Conservation (phyloP, 2,113 vertebrate species). For the Nibea albiflora region DNA sequence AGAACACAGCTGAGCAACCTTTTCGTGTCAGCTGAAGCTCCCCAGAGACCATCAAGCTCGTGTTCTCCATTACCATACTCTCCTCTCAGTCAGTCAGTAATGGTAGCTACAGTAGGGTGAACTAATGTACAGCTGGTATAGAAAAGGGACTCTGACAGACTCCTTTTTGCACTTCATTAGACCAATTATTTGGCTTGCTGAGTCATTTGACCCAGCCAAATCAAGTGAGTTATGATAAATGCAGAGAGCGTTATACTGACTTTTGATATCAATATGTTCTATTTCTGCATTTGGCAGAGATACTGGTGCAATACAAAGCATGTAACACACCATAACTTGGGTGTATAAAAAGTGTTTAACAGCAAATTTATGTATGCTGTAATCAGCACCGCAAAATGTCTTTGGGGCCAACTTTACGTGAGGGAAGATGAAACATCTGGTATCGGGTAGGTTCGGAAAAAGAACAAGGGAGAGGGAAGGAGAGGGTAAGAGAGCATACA, state of each 20-base stretch:
- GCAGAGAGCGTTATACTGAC: constrained; percentile 31
- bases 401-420: constrained; percentile 61
- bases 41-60: constrained; percentile 64
- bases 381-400: constrained; percentile 69
- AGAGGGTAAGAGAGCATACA: constrained; percentile 29
- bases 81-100: constrained; percentile 59
- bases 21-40: constrained; percentile 73
- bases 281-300: constrained; percentile 25
- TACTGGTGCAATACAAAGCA: background rate
- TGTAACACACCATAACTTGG: constrained; percentile 41
- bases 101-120: constrained; percentile 56
- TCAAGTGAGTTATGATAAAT: constrained; percentile 69
- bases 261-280: constrained; percentile 31
- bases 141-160: constrained; percentile 63
- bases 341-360: constrained; percentile 57
- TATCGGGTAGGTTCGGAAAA: constrained; percentile 46
- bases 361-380: constrained; percentile 66
- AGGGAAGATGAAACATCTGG: constrained; percentile 75
- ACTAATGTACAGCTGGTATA: constrained; percentile 60
- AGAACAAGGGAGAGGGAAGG: constrained; percentile 20
- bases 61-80: constrained; percentile 71
- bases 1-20: constrained; percentile 68
- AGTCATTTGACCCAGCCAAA: constrained; percentile 72
- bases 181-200: constrained; percentile 76
- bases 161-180: constrained; percentile 77